These are phyloP conservation scores for Prunella himalayana DNA, from an alignment of 2,113 vertebrate genomes.

Conservation along the genomic window DNA sequence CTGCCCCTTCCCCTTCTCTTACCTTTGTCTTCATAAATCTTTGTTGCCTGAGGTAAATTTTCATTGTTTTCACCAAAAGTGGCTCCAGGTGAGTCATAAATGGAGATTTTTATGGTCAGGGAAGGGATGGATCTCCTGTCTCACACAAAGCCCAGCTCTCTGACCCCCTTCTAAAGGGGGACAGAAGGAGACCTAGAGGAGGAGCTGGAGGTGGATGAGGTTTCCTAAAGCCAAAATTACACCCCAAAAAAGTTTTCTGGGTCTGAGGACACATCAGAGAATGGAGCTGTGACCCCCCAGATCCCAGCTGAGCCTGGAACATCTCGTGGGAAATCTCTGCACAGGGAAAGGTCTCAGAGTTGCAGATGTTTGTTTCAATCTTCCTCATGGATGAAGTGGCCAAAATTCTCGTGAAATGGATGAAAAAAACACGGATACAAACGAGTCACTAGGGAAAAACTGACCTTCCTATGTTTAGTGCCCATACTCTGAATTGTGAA, in stretches of 20 bases:
- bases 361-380: background rate
- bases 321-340: background rate
- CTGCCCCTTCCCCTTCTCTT: background rate
- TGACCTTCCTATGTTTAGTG: background rate
- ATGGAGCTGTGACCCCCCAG: background rate
- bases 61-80: background rate
- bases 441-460: background rate
- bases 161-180: background rate
- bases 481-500: background rate
- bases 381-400: accelerated
- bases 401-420: background rate
- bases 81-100: background rate
- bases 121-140: background rate
- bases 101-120: background rate
- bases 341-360: background rate
- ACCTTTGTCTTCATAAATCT: background rate
- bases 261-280: background rate
- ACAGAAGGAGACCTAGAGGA: background rate
- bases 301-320: background rate
- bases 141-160: background rate
- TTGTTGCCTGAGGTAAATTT: background rate
- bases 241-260: background rate
- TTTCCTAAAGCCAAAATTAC: background rate
- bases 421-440: background rate
- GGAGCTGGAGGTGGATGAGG: background rate